phyloP scores from a whole-genome alignment of 2,888 invertebrate species.

The Uropetala carovei region DNA sequence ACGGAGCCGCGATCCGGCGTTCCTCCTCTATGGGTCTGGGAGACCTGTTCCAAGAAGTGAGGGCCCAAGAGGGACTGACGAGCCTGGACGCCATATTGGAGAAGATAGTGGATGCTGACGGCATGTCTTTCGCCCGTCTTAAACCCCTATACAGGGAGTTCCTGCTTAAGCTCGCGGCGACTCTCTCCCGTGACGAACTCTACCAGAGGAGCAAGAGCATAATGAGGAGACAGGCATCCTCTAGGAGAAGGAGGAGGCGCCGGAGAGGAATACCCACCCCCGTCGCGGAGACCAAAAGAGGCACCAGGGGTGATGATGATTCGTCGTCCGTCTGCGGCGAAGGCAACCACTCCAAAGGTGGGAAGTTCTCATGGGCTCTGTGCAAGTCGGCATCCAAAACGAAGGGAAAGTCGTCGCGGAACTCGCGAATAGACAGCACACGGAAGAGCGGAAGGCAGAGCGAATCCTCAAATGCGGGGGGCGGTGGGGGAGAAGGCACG shows the following conservation, averaged over 20 bases:
- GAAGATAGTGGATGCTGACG: slow-evolving; percentile 92
- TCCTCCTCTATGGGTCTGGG: slow-evolving; percentile 86
- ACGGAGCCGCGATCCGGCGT: slow-evolving; percentile 74
- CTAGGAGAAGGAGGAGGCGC: slow-evolving; percentile 80
- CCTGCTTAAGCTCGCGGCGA: slow-evolving; percentile 89
- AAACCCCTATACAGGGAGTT: slow-evolving; percentile 95
- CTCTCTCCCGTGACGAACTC: slow-evolving; percentile 93
- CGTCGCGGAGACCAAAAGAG: neutral
- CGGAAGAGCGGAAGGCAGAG: neutral
- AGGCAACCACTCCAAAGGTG: neutral
- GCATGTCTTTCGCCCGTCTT: slow-evolving; percentile 94
- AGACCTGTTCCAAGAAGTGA: slow-evolving; percentile 91
- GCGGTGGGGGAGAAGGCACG: slow-evolving; percentile 36
- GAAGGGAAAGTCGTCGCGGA: slow-evolving; percentile 80
- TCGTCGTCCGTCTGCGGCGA: slow-evolving; percentile 22
- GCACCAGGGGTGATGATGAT: neutral
- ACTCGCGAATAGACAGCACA: slow-evolving; percentile 79
- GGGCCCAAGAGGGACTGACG: slow-evolving; percentile 91
- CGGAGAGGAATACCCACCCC: slow-evolving; percentile 72
- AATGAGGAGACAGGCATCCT: slow-evolving; percentile 83
- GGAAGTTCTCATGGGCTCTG: slow-evolving; percentile 38
- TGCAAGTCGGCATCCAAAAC: slow-evolving; percentile 71
- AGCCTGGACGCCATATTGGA: slow-evolving; percentile 92
- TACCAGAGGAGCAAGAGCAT: slow-evolving; percentile 93
- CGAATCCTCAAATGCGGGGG: neutral